A percentile compares a stretch with the other conserved stretches of the same genome.
Conservation (phyloP, 2,888 invertebrate genomes). For the Theodoxus fluviatilis region DNA sequence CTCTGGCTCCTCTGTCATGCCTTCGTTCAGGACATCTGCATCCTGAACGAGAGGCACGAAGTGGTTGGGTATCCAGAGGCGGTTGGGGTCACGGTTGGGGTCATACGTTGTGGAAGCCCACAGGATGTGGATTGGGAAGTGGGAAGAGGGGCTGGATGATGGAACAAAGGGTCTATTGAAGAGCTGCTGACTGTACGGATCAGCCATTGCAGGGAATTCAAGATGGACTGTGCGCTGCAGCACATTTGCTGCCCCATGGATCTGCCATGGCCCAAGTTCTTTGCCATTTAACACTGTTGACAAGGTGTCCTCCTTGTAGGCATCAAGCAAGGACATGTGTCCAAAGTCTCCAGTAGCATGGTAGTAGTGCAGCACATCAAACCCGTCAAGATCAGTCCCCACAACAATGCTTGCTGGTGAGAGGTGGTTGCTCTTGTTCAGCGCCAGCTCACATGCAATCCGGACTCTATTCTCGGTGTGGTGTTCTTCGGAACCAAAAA, state of each 20-base stretch:
- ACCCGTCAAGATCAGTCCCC: too few relatives aligned
- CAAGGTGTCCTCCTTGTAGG: too few relatives aligned
- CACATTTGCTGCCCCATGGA: neutral
- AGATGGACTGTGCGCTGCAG: neutral
- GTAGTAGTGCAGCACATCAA: too few relatives aligned
- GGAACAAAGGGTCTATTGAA: neutral
- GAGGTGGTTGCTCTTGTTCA: too few relatives aligned
- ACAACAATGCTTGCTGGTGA: too few relatives aligned
- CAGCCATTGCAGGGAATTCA: neutral
- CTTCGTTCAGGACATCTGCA: too few relatives aligned
- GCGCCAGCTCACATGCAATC: too few relatives aligned
- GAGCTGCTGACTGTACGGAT: neutral
- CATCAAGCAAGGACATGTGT: too few relatives aligned
- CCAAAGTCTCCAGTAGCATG: too few relatives aligned
- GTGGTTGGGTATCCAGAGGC: neutral
- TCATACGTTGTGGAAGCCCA: neutral
- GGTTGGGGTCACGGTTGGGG: neutral
- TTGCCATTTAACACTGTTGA: neutral
- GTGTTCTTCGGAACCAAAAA: neutral
- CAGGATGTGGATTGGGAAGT: neutral
- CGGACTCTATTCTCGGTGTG: neutral
- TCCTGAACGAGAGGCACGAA: constrained; percentile 1
- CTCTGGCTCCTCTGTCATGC: too few relatives aligned
- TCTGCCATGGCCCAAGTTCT: neutral
- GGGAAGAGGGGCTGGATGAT: neutral